phyloP scores from a whole-genome alignment of 2,797 vertebrate species.

The Gobionotothen gibberifrons region DNA sequence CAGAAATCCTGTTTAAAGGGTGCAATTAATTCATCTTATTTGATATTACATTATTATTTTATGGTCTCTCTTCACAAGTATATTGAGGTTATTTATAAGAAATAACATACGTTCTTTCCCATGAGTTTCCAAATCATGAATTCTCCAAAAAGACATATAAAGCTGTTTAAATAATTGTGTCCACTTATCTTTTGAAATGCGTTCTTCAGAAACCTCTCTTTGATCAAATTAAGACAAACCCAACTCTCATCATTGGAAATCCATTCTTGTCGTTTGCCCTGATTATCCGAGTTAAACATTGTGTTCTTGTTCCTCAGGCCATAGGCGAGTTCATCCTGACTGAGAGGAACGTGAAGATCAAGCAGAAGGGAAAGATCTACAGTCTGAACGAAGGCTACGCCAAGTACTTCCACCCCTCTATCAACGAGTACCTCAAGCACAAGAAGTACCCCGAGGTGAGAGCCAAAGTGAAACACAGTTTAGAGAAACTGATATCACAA shows the following conservation, averaged over 20 bases:
- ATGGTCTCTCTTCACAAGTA: neutral
- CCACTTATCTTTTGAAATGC: no score
- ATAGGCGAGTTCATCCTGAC: slow-evolving; percentile 96
- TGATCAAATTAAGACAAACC: neutral
- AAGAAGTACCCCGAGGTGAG: slow-evolving; percentile 98
- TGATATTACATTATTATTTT: neutral
- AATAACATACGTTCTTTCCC: neutral
- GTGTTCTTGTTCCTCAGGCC: slow-evolving; percentile 77
- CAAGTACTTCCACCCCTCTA: slow-evolving; percentile 93
- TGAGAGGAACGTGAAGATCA: slow-evolving; percentile 93
- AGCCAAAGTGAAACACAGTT: neutral
- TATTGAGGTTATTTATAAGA: neutral
- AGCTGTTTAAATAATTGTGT: no score
- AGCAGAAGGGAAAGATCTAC: slow-evolving; percentile 94
- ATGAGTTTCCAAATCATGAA: neutral
- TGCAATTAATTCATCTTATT: neutral
- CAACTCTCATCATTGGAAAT: neutral
- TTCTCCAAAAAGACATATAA: neutral
- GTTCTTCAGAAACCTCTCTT: neutral
- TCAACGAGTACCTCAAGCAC: slow-evolving; percentile 93
- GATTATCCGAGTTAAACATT: neutral
- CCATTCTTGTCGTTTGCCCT: neutral
- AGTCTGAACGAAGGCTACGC: slow-evolving; percentile 97
- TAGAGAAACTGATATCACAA: neutral
- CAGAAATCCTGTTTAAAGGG: neutral